These are phyloP conservation scores for Caenorhabditis panamensis DNA, from an alignment of 2,888 invertebrate genomes.

Conservation along the genomic window DNA sequence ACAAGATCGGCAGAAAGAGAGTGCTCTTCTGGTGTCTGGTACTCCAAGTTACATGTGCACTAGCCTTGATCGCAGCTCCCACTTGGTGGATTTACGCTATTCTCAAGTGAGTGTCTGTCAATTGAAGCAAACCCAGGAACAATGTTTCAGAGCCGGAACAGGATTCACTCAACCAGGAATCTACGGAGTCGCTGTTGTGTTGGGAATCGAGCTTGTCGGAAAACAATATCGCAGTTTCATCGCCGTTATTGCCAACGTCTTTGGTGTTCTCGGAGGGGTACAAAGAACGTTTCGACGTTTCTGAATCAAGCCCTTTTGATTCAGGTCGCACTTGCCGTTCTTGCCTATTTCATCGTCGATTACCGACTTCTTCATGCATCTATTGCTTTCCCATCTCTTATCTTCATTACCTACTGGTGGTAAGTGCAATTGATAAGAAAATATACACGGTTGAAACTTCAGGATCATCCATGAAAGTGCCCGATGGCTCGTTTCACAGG, in stretches of 20 bases:
- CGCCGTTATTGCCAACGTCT: conserved; percentile 81
- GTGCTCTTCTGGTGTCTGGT: conserved; percentile 88
- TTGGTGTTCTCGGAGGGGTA: conserved; percentile 81
- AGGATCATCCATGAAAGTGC: conserved; percentile 79
- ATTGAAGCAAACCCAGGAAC: conserved; percentile 20
- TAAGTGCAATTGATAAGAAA: conserved; percentile 50
- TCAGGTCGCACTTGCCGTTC: conserved; percentile 74
- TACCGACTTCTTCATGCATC: conserved; percentile 78
- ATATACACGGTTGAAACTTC: not conserved
- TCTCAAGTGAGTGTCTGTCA: conserved; percentile 81
- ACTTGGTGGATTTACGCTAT: conserved; percentile 86
- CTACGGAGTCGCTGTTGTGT: conserved; percentile 88
- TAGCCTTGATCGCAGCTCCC: conserved; percentile 87
- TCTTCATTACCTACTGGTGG: conserved; percentile 80
- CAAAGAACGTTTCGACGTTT: not conserved
- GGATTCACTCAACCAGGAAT: conserved; percentile 89
- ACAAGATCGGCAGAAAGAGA: conserved; percentile 86
- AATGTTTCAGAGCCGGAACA: conserved; percentile 86
- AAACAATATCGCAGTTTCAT: conserved; percentile 82
- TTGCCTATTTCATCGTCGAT: conserved; percentile 78
- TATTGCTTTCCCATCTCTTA: conserved; percentile 78
- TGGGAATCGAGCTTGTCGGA: conserved; percentile 83
- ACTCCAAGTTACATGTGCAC: conserved; percentile 87
- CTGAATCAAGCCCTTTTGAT: not conserved
- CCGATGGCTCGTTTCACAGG: conserved; percentile 78